Conservation (phyloP, 2,797 vertebrate species). For the Xiphophorus birchmanni region DNA sequence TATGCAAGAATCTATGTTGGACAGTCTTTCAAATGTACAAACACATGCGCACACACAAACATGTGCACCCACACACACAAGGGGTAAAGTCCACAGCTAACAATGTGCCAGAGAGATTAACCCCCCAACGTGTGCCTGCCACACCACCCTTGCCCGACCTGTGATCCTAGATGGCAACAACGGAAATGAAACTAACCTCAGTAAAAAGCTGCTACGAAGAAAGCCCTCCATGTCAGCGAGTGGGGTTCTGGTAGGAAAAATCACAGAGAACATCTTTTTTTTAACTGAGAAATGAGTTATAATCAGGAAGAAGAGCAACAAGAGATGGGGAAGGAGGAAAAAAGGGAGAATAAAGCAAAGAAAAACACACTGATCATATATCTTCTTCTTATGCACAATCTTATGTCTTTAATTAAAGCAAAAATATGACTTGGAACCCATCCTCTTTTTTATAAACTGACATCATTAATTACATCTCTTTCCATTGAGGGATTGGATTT, state of each 20-base stretch:
- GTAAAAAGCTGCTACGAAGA: constrained; percentile 89
- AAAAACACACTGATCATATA: constrained; percentile 70
- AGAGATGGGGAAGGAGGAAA: constrained; percentile 40
- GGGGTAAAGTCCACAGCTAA: constrained; percentile 72
- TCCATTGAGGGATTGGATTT: constrained; percentile 80
- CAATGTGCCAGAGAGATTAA: constrained; percentile 70
- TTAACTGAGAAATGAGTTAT: constrained; percentile 75
- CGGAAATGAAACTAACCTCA: constrained; percentile 86
- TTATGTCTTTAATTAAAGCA: constrained; percentile 79
- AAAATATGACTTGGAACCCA: constrained; percentile 67
- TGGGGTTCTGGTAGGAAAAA: constrained; percentile 86
- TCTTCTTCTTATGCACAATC: constrained; percentile 70
- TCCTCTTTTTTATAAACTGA: constrained; percentile 76
- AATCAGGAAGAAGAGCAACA: constrained; percentile 61
- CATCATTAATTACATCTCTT: constrained; percentile 83
- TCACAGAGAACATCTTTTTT: constrained; percentile 86
- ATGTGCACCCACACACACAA: constrained; percentile 49
- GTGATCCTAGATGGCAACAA: constrained; percentile 76
- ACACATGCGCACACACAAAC: constrained; percentile 52
- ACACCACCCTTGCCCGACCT: constrained; percentile 59
- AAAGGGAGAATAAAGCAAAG: constrained; percentile 47
- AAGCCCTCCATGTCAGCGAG: constrained; percentile 88
- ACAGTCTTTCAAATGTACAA: constrained; percentile 56
- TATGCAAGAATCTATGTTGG: constrained; percentile 52
- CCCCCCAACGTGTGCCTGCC: constrained; percentile 51